A percentile compares a stretch with the other conserved stretches of the same genome.
Evolutionary conservation across 1,140 invertebrate genomes (phyloP).

Genomic region (Caenorhabditis elegans): WBcel235 BX284603.4:4542001-4542500

Average conservation of each 20-base stretch:
- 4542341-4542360: neutral
- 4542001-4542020: too few species aligned
- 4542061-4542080: slow-evolving; percentile 64
- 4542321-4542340: neutral
- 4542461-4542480: neutral
- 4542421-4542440: slow-evolving; percentile 57
- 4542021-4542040: too few species aligned
- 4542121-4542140: slow-evolving; percentile 64
- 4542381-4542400: slow-evolving; percentile 63
- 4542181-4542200: slow-evolving; percentile 45
- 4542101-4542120: slow-evolving; percentile 59
- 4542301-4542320: slow-evolving; percentile 40
- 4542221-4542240: slow-evolving; percentile 58
- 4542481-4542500: neutral
- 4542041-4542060: slow-evolving; percentile 61
- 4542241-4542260: slow-evolving; percentile 63
- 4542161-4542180: slow-evolving; percentile 63
- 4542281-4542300: slow-evolving; percentile 55
- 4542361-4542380: slow-evolving; percentile 63
- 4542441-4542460: slow-evolving; percentile 7
- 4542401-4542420: slow-evolving; percentile 57
- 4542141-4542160: slow-evolving; percentile 57
- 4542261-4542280: slow-evolving; percentile 62
- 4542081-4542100: slow-evolving; percentile 60
- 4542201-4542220: neutral